Evolutionary conservation across 2,113 vertebrate species (phyloP).

Genomic region (Corapipo altera): DNA sequence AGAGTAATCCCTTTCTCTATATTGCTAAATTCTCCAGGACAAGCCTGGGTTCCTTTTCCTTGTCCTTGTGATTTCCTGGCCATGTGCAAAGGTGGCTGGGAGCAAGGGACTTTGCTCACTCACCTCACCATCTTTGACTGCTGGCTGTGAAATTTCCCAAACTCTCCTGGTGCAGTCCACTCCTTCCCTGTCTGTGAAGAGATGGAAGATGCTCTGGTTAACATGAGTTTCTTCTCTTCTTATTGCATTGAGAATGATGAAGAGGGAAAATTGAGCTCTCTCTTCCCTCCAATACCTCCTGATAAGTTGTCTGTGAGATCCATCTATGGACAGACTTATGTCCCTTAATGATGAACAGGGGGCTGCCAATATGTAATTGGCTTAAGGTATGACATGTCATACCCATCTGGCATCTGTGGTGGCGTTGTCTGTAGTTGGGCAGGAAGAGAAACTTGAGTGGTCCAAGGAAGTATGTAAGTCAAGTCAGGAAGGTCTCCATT

Average conservation of each 20-base stretch:
- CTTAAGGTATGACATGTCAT: neutral
- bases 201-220: neutral
- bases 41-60: neutral
- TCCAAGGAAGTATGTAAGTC: neutral
- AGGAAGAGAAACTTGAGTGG: neutral
- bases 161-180: constrained; percentile 94
- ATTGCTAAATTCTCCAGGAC: neutral
- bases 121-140: constrained; percentile 84
- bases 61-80: neutral
- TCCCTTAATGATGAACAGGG: neutral
- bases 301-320: neutral
- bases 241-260: neutral
- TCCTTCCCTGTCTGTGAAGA: constrained; percentile 84
- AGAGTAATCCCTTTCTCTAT: neutral
- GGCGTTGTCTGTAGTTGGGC: neutral
- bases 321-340: neutral
- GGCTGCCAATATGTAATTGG: neutral
- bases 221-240: neutral
- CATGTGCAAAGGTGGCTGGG: neutral
- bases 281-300: neutral
- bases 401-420: neutral
- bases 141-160: constrained; percentile 89
- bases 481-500: neutral
- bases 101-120: constrained; percentile 36
- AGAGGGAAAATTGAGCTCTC: neutral